Evolutionary conservation across 1,140 invertebrate genomes (phyloP).

Genomic region (Zaprionus vittiger): DNA sequence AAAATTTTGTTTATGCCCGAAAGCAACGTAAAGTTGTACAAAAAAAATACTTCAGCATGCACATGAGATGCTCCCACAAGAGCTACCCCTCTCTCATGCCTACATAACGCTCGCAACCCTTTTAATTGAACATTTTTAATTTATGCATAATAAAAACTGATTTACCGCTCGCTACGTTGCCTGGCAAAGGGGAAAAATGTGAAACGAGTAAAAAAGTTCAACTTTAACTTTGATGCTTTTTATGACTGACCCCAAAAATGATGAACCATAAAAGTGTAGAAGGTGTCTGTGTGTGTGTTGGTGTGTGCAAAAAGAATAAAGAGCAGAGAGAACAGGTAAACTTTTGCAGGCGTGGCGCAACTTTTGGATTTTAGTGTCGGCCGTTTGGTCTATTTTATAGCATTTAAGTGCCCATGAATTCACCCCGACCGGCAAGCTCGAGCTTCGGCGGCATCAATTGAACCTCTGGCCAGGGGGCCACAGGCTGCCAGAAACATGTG

Average conservation of each 20-base stretch:
- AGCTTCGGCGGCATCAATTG: constrained; percentile 36
- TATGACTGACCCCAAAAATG: constrained; percentile 63
- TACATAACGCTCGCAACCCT: constrained; percentile 26
- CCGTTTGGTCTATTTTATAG: constrained; percentile 76
- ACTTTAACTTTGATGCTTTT: constrained; percentile 66
- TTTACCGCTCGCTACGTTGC: constrained; percentile 49
- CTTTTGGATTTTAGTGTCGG: constrained; percentile 76
- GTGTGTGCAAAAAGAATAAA: constrained; percentile 23
- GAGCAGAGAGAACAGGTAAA: constrained; percentile 56
- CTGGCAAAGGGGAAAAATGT: constrained; percentile 10
- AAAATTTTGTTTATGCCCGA: constrained; percentile 13
- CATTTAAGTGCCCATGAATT: constrained; percentile 81
- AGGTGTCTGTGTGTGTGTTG: constrained; percentile 44
- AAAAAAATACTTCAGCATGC: constrained; percentile 10
- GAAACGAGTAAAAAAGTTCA: constrained; percentile 57
- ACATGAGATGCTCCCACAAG: not conserved
- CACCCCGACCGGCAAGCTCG: constrained; percentile 51
- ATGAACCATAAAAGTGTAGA: constrained; percentile 68
- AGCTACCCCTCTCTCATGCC: not conserved
- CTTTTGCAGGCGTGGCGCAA: constrained; percentile 56
- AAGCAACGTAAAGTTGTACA: constrained; percentile 9
- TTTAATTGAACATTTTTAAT: constrained; percentile 80
- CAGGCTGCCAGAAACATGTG: constrained; percentile 54
- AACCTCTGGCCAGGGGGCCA: constrained; percentile 44
- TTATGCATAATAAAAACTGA: constrained; percentile 80